Percentiles rank a stretch among this genome's conserved stretches.
phyloP scores from a whole-genome alignment of 2,797 vertebrate species.

The Tenualosa ilisha region DNA sequence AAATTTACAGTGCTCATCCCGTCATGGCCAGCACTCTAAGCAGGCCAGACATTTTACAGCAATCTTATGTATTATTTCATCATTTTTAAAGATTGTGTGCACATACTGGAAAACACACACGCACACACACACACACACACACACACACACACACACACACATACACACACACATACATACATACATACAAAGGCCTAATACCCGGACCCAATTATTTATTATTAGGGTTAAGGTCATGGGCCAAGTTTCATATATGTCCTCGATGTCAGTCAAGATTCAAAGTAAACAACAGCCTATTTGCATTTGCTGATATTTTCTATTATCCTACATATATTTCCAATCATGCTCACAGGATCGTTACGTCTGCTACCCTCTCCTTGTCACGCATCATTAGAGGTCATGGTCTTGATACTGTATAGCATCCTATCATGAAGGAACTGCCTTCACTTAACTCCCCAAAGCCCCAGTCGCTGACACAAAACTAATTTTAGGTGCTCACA shows the following conservation, averaged over 20 bases:
- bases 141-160: no score
- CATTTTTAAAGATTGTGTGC: not conserved
- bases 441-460: constrained; percentile 29
- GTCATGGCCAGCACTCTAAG: not conserved
- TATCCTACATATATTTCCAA: not conserved
- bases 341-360: constrained; percentile 22
- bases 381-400: constrained; percentile 29
- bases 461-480: constrained; percentile 33
- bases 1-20: not conserved
- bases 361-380: not conserved
- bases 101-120: not conserved
- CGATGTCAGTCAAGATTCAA: not conserved
- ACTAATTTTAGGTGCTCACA: constrained; percentile 24
- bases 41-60: not conserved
- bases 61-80: not conserved
- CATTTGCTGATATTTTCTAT: not conserved
- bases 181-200: not conserved
- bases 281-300: not conserved
- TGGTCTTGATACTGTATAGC: constrained; percentile 5
- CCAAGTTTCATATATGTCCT: not conserved
- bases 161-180: not conserved
- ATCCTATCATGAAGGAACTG: not conserved
- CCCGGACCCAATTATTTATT: not conserved
- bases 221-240: constrained; percentile 14
- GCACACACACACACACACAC: no score